phyloP scores from a whole-genome alignment of 2,888 invertebrate species.

The Cheilosia urbana region DNA sequence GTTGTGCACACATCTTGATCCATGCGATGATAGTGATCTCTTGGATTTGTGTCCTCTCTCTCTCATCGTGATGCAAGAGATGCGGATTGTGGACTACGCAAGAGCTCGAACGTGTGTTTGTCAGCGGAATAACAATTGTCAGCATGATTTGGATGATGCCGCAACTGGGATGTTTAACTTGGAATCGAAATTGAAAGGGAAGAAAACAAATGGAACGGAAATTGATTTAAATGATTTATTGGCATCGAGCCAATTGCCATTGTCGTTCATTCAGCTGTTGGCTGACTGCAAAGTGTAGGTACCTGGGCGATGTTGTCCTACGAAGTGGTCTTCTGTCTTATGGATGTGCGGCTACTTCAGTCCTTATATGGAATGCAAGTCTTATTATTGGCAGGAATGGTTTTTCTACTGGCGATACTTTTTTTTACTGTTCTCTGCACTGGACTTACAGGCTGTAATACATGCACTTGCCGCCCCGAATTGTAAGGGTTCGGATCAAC shows the following conservation, averaged over 20 bases:
- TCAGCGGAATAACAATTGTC: conserved; percentile 74
- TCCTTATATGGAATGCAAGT: conserved; percentile 57
- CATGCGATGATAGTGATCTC: conserved; percentile 52
- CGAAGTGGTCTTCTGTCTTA: conserved; percentile 42
- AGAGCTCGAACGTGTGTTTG: conserved; percentile 25
- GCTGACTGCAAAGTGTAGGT: conserved; percentile 6
- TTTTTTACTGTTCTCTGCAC: background rate
- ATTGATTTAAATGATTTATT: conserved; percentile 83
- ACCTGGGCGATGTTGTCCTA: conserved; percentile 36
- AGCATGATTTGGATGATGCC: conserved; percentile 49
- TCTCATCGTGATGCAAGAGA: conserved; percentile 71
- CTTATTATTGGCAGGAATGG: conserved; percentile 51
- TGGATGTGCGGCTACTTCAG: conserved; percentile 34
- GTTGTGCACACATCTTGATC: conserved; percentile 58
- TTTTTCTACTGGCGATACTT: background rate
- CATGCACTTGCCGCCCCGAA: conserved; percentile 59
- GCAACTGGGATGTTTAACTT: conserved; percentile 51
- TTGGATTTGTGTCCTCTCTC: conserved; percentile 51
- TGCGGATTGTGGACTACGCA: conserved; percentile 24
- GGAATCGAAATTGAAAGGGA: conserved; percentile 53
- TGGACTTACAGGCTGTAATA: conserved; percentile 12
- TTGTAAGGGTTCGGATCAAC: conserved; percentile 37
- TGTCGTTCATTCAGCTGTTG: conserved; percentile 66
- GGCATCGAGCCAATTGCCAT: conserved; percentile 76
- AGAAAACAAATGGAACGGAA: conserved; percentile 78